These are phyloP conservation scores for Poecile atricapillus DNA, from an alignment of 2,113 vertebrate genomes.

Conservation along the genomic window DNA sequence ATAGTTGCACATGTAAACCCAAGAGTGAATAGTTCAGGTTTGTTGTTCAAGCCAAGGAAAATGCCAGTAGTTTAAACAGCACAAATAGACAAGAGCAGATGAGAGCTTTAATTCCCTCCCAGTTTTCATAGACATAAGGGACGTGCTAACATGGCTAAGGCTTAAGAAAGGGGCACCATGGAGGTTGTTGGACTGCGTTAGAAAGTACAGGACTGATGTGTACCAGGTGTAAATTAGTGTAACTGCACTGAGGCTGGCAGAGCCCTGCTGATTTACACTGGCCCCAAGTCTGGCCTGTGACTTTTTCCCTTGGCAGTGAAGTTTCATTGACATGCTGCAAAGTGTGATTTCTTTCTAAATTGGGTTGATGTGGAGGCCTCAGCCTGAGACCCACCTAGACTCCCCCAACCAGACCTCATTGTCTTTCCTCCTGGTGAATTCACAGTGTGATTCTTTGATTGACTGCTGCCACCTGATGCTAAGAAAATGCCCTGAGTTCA, in stretches of 20 bases:
- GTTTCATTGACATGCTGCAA: neutral
- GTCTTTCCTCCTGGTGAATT: conserved; percentile 70
- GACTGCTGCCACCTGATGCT: conserved; percentile 85
- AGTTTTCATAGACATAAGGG: neutral
- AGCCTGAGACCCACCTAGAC: conserved; percentile 48
- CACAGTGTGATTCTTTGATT: conserved; percentile 74
- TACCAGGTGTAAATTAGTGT: neutral
- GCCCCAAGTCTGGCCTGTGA: neutral
- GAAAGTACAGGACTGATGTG: neutral
- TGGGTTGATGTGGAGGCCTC: neutral
- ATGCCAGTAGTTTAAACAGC: conserved; percentile 31
- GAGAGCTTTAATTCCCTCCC: conserved; percentile 8
- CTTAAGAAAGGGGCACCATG: neutral
- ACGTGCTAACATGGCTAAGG: neutral
- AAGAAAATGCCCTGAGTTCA: conserved; percentile 75
- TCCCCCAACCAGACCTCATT: conserved; percentile 56
- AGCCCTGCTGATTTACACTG: neutral
- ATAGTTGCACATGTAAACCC: conserved; percentile 9
- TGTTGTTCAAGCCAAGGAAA: conserved; percentile 28
- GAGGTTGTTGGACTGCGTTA: neutral
- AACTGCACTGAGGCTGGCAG: neutral
- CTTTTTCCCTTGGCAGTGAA: neutral
- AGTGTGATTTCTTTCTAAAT: conserved; percentile 15
- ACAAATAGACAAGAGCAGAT: conserved; percentile 45
- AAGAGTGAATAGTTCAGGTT: conserved; percentile 30